A percentile compares a stretch with the other conserved stretches of the same genome.
Conservation (phyloP, 2,113 vertebrate species). For the Brachirus orientalis region DNA sequence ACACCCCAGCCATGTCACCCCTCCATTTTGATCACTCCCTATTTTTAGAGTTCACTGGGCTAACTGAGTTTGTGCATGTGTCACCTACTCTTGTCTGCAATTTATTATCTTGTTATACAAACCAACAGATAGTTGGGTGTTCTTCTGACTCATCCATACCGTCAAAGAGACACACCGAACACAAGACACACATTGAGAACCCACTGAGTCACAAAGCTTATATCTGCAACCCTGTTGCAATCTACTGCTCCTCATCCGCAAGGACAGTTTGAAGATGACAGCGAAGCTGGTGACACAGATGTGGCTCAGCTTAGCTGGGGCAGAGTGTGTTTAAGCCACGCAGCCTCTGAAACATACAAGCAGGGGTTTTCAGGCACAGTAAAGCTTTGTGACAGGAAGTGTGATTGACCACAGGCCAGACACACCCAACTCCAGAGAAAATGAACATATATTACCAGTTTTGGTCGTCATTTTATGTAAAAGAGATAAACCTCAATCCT, state of each 20-base stretch:
- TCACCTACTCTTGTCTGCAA: conserved; percentile 36
- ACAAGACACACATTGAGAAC: conserved; percentile 5
- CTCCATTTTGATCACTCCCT: conserved; percentile 42
- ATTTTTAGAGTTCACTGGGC: conserved; percentile 35
- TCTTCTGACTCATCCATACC: conserved; percentile 52
- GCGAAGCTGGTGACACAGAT: conserved; percentile 5
- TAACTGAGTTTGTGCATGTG: conserved; percentile 57
- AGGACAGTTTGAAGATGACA: conserved; percentile 17
- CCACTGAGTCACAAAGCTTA: conserved; percentile 28
- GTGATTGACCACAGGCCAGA: conserved; percentile 34
- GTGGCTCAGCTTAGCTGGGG: background rate
- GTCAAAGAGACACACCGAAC: conserved; percentile 11
- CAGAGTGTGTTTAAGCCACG: background rate
- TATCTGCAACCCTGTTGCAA: conserved; percentile 16
- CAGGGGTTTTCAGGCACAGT: conserved; percentile 10
- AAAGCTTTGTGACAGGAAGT: conserved; percentile 29
- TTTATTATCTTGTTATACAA: conserved; percentile 45
- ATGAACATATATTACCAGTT: conserved; percentile 3
- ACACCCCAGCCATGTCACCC: background rate
- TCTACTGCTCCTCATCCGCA: conserved; percentile 18
- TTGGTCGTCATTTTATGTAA: no score
- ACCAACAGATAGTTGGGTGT: conserved; percentile 46
- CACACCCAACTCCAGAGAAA: conserved; percentile 41
- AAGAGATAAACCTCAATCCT: no score
- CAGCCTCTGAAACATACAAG: conserved; percentile 14